Conservation (phyloP, 2,113 vertebrate genomes). For the Salvelinus namaycush region DNA sequence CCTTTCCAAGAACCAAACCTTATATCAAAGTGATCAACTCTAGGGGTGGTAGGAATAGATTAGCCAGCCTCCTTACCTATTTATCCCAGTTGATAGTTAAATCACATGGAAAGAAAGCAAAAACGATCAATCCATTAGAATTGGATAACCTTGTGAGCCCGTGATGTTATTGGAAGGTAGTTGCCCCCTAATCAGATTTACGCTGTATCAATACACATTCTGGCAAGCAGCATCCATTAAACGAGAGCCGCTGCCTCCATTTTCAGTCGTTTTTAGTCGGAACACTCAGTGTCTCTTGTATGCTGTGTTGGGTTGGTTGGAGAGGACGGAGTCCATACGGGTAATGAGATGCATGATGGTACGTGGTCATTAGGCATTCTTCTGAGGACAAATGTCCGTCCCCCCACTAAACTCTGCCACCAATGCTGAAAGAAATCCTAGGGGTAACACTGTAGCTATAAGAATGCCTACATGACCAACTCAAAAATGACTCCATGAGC, state of each 20-base stretch:
- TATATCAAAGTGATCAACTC: constrained; percentile 52
- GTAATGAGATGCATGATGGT: constrained; percentile 26
- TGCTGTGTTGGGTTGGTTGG: constrained; percentile 32
- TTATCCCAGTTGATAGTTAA: constrained; percentile 59
- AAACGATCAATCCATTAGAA: constrained; percentile 55
- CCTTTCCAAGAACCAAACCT: constrained; percentile 36
- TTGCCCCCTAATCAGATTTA: constrained; percentile 51
- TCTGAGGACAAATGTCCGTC: background rate
- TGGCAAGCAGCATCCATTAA: constrained; percentile 50
- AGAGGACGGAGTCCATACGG: background rate
- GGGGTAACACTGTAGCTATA: too few relatives aligned
- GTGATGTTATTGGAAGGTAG: constrained; percentile 56
- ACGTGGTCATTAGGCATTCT: constrained; percentile 6
- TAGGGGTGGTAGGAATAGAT: constrained; percentile 47
- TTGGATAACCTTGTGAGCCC: constrained; percentile 45
- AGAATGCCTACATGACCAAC: too few relatives aligned
- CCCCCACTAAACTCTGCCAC: background rate
- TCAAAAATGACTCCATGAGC: too few relatives aligned
- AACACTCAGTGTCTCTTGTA: constrained; percentile 28
- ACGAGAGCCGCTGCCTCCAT: constrained; percentile 24
- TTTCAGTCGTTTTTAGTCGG: constrained; percentile 19
- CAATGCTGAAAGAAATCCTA: too few relatives aligned
- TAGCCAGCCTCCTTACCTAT: constrained; percentile 40
- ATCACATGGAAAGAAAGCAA: constrained; percentile 39
- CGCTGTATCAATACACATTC: constrained; percentile 42